A percentile compares a stretch with the other conserved stretches of the same genome.
phyloP scores from a whole-genome alignment of 2,797 vertebrate species.

The Pseudocheirus occidentalis region DNA sequence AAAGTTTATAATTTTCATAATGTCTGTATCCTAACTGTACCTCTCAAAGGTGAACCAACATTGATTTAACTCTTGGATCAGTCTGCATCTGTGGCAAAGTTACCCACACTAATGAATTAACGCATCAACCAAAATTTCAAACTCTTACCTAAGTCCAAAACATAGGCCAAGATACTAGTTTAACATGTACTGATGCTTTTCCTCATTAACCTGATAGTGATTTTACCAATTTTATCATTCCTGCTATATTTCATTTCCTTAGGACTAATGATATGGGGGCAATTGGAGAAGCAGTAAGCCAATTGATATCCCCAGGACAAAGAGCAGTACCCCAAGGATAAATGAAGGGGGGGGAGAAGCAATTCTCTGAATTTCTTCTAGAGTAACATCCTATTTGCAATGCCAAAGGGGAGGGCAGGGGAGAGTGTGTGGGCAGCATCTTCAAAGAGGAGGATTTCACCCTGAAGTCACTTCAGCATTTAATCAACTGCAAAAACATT shows the following conservation, averaged over 20 bases:
- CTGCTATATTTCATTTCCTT: background rate
- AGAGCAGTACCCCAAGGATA: background rate
- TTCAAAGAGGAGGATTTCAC: conserved; percentile 73
- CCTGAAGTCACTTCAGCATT: conserved; percentile 73
- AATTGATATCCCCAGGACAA: background rate
- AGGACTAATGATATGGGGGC: background rate
- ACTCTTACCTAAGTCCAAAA: background rate
- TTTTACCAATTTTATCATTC: background rate
- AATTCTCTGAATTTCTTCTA: background rate
- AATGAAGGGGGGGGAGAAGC: background rate
- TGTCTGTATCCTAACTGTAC: background rate
- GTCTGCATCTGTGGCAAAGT: background rate
- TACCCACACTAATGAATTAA: background rate
- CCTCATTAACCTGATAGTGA: background rate
- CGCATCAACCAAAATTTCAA: background rate
- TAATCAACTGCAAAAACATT: conserved; percentile 79
- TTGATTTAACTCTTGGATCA: background rate
- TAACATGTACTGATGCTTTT: background rate
- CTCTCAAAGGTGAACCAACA: background rate
- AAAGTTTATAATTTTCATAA: background rate
- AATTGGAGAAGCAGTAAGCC: background rate
- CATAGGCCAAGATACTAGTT: background rate
- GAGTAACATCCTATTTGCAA: background rate
- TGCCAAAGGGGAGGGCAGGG: background rate
- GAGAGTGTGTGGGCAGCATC: conserved; percentile 15